Conservation (phyloP, 1,140 invertebrate genomes). For the Bombyx mori region ASM3026992v2 NC_085117.1:2195501-2196000, state of each 20-base stretch:
- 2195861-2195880: not conserved
- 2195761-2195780: conserved; percentile 5
- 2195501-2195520: not conserved
- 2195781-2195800: conserved; percentile 4
- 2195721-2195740: conserved; percentile 5
- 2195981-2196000: too few species aligned
- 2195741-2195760: conserved; percentile 7
- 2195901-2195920: conserved; percentile 1
- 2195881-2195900: conserved; percentile 8
- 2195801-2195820: not conserved
- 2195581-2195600: not conserved
- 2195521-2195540: not conserved
- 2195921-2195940: too few species aligned
- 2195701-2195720: conserved; percentile 4
- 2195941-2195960: too few species aligned
- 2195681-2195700: not conserved
- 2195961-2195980: too few species aligned
- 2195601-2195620: not conserved
- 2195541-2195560: not conserved
- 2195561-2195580: not conserved
- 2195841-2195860: conserved; percentile 8
- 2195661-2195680: not conserved
- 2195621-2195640: not conserved
- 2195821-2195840: conserved; percentile 8
- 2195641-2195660: not conserved